Evolutionary conservation across 2,113 vertebrate species (phyloP).

Genomic region (Falco punctatus): DNA sequence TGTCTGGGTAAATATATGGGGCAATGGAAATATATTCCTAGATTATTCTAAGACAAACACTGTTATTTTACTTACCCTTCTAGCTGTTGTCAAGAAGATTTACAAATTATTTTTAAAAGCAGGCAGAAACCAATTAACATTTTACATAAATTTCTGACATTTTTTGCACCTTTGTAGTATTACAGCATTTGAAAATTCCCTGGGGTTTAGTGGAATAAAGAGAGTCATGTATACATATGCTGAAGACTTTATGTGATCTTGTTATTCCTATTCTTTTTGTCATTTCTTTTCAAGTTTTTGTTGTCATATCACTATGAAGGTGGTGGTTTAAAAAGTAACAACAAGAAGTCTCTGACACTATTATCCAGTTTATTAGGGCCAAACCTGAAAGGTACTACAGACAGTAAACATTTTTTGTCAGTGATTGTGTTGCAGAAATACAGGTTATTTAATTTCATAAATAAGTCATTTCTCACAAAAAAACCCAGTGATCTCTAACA

Average conservation of each 20-base stretch:
- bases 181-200: neutral
- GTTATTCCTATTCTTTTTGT: neutral
- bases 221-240: neutral
- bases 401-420: neutral
- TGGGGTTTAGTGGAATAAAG: neutral
- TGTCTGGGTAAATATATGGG: neutral
- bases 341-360: neutral
- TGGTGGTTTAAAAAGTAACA: neutral
- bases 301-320: neutral
- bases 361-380: neutral
- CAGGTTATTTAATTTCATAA: neutral
- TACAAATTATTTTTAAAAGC: neutral
- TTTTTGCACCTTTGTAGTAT: neutral
- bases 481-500: neutral
- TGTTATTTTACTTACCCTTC: neutral
- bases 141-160: neutral
- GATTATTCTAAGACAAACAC: neutral
- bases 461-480: neutral
- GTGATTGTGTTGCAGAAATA: neutral
- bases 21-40: neutral
- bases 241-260: neutral
- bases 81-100: neutral
- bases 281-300: neutral
- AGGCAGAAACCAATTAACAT: neutral
- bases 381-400: neutral